Percentiles rank a stretch among this genome's conserved stretches.
Evolutionary conservation across 2,797 vertebrate genomes (phyloP).

Genomic region (Sebastes baramenuke): DNA sequence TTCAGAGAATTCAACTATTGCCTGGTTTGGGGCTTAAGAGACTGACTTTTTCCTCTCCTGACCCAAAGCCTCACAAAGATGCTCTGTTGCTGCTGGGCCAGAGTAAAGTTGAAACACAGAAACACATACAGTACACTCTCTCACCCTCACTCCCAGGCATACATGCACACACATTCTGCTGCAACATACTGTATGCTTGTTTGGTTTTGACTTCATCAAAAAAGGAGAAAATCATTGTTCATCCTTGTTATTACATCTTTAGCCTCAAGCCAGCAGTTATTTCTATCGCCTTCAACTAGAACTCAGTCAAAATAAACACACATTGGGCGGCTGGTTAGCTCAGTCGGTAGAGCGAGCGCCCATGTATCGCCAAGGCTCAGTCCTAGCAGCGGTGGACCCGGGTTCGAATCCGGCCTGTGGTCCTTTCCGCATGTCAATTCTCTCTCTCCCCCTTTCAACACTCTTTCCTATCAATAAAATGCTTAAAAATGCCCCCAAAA

Average conservation of each 20-base stretch:
- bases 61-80: conserved; percentile 58
- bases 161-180: not conserved
- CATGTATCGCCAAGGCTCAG: too few relatives aligned
- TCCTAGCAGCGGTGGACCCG: too few relatives aligned
- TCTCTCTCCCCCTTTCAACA: too few relatives aligned
- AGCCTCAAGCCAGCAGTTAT: conserved; percentile 4
- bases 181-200: not conserved
- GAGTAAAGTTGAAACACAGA: conserved; percentile 7
- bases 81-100: conserved; percentile 53
- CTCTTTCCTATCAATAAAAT: too few relatives aligned
- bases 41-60: conserved; percentile 9
- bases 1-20: not conserved
- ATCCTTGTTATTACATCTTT: conserved; percentile 24
- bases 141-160: not conserved
- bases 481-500: too few relatives aligned
- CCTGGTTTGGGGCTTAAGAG: not conserved
- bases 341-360: too few relatives aligned
- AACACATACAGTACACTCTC: not conserved
- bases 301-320: not conserved
- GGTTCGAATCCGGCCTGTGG: too few relatives aligned
- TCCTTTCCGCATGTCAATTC: too few relatives aligned
- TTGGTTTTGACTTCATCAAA: conserved; percentile 12
- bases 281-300: conserved; percentile 19
- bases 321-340: too few relatives aligned
- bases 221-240: not conserved